Evolutionary conservation across 2,888 invertebrate species (phyloP).

Genomic region (Melangyna quadrimaculata): DNA sequence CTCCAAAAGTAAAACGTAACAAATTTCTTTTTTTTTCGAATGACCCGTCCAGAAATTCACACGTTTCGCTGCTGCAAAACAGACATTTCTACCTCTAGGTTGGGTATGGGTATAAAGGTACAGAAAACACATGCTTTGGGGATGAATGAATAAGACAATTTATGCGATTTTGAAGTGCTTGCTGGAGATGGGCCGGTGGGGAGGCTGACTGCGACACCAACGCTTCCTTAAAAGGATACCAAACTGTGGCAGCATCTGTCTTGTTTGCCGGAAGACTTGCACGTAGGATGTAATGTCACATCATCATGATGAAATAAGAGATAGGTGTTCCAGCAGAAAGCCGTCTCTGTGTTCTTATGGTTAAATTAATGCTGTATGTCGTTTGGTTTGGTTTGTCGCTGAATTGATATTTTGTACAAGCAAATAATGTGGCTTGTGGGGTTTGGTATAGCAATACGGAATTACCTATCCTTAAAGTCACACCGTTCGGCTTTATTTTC

Average conservation of each 20-base stretch:
- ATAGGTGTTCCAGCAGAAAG: background rate
- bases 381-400: background rate
- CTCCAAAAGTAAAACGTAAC: constrained; percentile 19
- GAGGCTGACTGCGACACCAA: no score
- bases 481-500: constrained; percentile 4
- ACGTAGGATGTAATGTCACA: constrained; percentile 18
- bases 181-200: background rate
- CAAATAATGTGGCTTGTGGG: constrained; percentile 2
- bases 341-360: background rate
- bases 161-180: constrained; percentile 17
- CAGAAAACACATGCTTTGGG: constrained; percentile 3
- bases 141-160: constrained; percentile 63
- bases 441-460: background rate
- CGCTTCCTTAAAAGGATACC: constrained; percentile 11
- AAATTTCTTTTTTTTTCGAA: constrained; percentile 18
- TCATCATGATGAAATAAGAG: background rate
- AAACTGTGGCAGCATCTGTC: constrained; percentile 35
- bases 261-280: constrained; percentile 41
- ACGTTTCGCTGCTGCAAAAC: constrained; percentile 8
- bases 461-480: background rate
- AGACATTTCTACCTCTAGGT: background rate
- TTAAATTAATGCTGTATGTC: constrained; percentile 26
- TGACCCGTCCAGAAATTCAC: constrained; percentile 38
- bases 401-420: constrained; percentile 17
- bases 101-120: background rate